Conservation (phyloP, 2,888 invertebrate genomes). For the Scaptomyza tumidula region DNA sequence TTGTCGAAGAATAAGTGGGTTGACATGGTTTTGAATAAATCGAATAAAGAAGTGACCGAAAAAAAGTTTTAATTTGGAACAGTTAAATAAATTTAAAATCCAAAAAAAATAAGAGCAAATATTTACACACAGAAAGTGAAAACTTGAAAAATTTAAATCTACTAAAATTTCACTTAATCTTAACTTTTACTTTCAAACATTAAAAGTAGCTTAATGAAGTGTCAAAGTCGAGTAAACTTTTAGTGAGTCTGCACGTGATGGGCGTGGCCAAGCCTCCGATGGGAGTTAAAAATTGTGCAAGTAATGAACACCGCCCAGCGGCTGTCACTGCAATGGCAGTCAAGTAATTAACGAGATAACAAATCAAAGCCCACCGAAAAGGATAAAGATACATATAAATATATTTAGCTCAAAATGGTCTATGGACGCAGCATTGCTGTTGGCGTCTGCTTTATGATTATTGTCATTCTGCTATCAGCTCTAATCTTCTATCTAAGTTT, state of each 20-base stretch:
- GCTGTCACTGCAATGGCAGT: slow-evolving; percentile 34
- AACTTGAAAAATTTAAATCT: too few species aligned
- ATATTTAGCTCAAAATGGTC: slow-evolving; percentile 68
- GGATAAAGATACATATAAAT: slow-evolving; percentile 25
- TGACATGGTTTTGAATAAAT: neutral
- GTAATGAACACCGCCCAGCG: slow-evolving; percentile 65
- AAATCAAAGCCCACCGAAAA: slow-evolving; percentile 40
- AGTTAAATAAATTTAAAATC: too few species aligned
- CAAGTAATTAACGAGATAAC: slow-evolving; percentile 56
- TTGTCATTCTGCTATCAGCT: slow-evolving; percentile 80
- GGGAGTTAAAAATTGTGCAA: slow-evolving; percentile 23
- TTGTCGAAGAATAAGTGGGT: neutral
- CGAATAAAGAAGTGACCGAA: too few species aligned
- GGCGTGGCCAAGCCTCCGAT: slow-evolving; percentile 30
- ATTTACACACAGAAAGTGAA: too few species aligned
- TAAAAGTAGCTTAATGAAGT: slow-evolving; percentile 57
- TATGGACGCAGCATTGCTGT: slow-evolving; percentile 83
- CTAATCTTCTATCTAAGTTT: slow-evolving; percentile 83
- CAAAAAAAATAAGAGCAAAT: too few species aligned
- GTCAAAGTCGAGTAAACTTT: slow-evolving; percentile 42
- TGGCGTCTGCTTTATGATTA: slow-evolving; percentile 80
- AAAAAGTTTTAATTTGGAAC: too few species aligned
- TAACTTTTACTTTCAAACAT: slow-evolving; percentile 15
- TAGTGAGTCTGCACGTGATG: slow-evolving; percentile 30
- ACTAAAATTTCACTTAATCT: neutral